These are phyloP conservation scores for Fukomys damarensis DNA, from an alignment of 2,113 vertebrate species.

Conservation along the genomic window DNA sequence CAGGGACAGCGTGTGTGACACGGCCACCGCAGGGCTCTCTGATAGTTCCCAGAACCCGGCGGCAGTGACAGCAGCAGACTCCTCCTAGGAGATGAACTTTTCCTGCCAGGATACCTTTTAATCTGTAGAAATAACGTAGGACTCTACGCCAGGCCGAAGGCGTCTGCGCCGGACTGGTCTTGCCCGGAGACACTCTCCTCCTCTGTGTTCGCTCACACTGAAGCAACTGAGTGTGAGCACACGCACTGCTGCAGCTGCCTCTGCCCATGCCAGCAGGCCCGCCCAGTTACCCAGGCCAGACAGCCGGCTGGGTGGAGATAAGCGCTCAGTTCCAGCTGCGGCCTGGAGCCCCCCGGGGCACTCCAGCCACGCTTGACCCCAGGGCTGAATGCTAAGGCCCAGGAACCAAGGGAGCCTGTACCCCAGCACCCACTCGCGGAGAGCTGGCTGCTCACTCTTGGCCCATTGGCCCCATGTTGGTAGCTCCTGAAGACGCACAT, in stretches of 20 bases:
- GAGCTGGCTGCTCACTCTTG: fast-evolving
- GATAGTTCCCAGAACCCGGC: neutral
- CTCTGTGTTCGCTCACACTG: neutral
- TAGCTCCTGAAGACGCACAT: neutral
- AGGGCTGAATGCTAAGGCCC: neutral
- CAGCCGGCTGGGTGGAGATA: no score
- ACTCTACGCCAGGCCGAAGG: neutral
- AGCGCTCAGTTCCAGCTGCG: neutral
- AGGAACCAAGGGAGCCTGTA: neutral
- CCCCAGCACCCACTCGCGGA: neutral
- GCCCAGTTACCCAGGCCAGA: neutral
- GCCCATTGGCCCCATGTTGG: fast-evolving
- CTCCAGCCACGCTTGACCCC: fast-evolving
- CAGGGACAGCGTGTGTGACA: neutral
- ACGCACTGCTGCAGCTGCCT: neutral
- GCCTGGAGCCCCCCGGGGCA: neutral
- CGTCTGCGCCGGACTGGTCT: neutral
- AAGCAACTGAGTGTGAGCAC: neutral
- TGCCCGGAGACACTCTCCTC: neutral
- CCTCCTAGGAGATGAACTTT: neutral
- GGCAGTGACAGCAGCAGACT: neutral
- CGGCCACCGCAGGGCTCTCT: neutral
- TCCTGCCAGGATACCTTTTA: neutral
- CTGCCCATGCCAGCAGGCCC: neutral
- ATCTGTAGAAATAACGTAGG: neutral